Evolutionary conservation across 2,113 vertebrate species (phyloP), one percentile per base, ranked within the genome.

Genomic region (Eira barbara): DNA sequence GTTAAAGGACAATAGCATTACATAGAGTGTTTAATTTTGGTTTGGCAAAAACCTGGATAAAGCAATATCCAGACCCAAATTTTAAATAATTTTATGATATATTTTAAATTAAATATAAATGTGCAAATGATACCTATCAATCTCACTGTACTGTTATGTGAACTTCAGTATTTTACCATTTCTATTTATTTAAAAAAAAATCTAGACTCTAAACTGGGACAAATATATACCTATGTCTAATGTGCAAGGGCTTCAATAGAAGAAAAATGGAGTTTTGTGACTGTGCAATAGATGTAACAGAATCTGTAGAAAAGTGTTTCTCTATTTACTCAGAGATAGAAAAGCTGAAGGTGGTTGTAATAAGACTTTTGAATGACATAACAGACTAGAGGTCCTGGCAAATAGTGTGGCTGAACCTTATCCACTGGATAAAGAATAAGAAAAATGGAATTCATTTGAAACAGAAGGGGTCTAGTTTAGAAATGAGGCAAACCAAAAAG

Each of bases 1-100:
- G n/a, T 27, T 55, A 36, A 96, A 94, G 86, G 23, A 81, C 1
- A 1, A 90, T 23, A 67, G 39, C 9, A 57, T 31, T 93, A 15
- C 23, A 61, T 15, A 61, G 13, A 90, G 29, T 71, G 49, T 65
- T 80, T 52, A 79, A 92, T 91, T 91, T 34, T 86, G 34, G 21
- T 27, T 92, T 93, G 63, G 14, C 18, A 6, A n/a, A n/a, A 39
- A 23, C 3, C 61, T 91, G 79, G 9, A 82, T 61, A 95, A 89
- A 95, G 25, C 31, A 78, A 69, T 6, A 91, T 82, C 15, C 34
- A 57, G 20, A 59, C 29, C 3, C 18, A 96, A 59, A 73, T 9
- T 55, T 52, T 82, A 82, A 97, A 74, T 96, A 18, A 49, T 76
- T 97, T 96, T 88, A 27, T 67, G 82, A 61, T 45, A 84, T 25